Base-by-base conservation (phyloP, 2,888 invertebrate genomes). In the Cryptus viduatorius region DNA sequence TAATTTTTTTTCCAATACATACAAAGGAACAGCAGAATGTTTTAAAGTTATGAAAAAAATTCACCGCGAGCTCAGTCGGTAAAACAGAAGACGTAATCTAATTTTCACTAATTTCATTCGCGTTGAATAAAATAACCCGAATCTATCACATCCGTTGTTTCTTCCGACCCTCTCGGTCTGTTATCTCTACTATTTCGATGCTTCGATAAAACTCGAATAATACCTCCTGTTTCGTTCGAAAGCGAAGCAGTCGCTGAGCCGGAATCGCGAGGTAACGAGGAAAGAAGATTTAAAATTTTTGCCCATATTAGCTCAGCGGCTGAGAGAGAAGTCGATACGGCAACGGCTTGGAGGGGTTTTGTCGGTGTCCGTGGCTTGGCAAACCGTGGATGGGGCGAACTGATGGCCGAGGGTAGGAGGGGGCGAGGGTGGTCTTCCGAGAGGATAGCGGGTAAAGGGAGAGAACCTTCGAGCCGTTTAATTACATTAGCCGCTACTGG, bases 401-500 rank as follows among this genome's bases (percentile, higher is more conserved):
- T 16, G 42, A 31, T 59, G 29, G 67, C n/a, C 61, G 65, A 77
- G 65, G 68, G 79, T 19, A 37, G 5, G 37, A 37, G 8, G 37
- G 37, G 37, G 37, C 1, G 37, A 37, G 37, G 37, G 37, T 37
- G 37, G 37, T 37, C 64, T 65, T 7, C 46, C 29, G 10, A 78
- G 14, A 19, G 64, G 75, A 48, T 76, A 59, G 46, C 53, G 44
- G 69, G 37, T 67, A 79, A 56, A 82, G 72, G 77, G 73, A 81
- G 86, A 78, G 83, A 86, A 83, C 85, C 86, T 86, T 89, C 88
- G 88, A 87, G 88, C 89, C 89, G 88, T 90, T 90, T 90, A 90
- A 90, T 90, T 90, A 90, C 89, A 90, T 90, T 90, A 90, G 89
- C 88, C 86, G 81, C 87, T 85, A 86, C 83, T 82, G 83, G 86